Base-by-base conservation (phyloP, 2,888 invertebrate genomes). In the Argyra leucocephala region DNA sequence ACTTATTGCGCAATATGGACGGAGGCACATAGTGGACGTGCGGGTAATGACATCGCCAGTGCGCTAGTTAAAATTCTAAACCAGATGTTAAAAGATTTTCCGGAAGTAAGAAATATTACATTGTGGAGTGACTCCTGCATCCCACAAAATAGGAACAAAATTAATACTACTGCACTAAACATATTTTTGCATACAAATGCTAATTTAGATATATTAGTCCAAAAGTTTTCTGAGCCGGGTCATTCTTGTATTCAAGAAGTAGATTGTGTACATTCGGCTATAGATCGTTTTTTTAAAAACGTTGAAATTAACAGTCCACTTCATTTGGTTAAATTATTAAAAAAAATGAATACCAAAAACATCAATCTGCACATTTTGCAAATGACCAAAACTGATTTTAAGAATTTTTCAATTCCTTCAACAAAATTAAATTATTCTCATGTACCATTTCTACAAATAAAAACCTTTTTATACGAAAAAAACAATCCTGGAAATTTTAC, bases 271-370 rank as follows among this genome's bases (percentile, higher is more conserved):
- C 63, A 63, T 10, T 18, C 15, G 2, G 22, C 21, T 10, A 67
- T 67, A 6, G 69, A 70, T 57, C 65, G 59, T 22, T 60, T 64
- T 59, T 26, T 69, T 57, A 22, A 61, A 64, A 61, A 65, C 63
- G 12, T 66, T 22, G 68, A 68, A 59, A 65, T 69, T 48, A 64
- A 59, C n/a, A n/a, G n/a, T n/a, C n/a, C n/a, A n/a, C n/a, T n/a
- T n/a, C n/a, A n/a, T n/a, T n/a, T n/a, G n/a, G n/a, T n/a, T n/a
- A n/a, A n/a, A n/a, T n/a, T n/a, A n/a, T n/a, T n/a, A n/a, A n/a
- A n/a, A n/a, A n/a, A n/a, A n/a, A n/a, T n/a, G n/a, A n/a, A n/a
- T n/a, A n/a, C n/a, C n/a, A n/a, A n/a, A n/a, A n/a, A n/a, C n/a
- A n/a, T n/a, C n/a, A n/a, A n/a, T n/a, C n/a, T n/a, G n/a, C n/a